These are phyloP conservation scores for Sphenopsis melanotis DNA, from an alignment of 2,797 vertebrate genomes.

Conservation along the genomic window DNA sequence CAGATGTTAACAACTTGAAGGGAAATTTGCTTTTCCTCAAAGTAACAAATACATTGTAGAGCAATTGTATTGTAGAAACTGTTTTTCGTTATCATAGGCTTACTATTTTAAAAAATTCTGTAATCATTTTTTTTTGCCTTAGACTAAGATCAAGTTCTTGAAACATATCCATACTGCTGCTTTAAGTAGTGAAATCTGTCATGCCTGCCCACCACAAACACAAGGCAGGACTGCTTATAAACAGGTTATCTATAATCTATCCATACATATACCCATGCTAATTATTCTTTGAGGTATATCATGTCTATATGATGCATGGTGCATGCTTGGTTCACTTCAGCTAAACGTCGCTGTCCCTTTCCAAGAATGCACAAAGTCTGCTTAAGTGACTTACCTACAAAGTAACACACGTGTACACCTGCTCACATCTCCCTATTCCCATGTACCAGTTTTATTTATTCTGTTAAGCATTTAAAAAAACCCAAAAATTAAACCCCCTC, in stretches of 20 bases:
- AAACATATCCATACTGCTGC: neutral
- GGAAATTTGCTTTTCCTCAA: neutral
- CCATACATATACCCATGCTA: neutral
- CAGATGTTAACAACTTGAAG: neutral
- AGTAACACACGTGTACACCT: neutral
- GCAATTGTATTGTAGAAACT: neutral
- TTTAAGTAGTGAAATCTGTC: neutral
- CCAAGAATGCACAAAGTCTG: neutral
- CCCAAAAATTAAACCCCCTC: rapidly evolving
- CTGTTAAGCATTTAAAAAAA: neutral
- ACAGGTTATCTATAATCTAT: neutral
- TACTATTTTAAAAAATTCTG: neutral
- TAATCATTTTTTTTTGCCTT: neutral
- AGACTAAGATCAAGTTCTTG: neutral
- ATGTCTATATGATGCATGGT: neutral
- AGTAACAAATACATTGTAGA: neutral
- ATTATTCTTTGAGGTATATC: neutral
- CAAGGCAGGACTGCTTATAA: neutral
- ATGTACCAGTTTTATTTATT: neutral
- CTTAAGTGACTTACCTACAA: neutral
- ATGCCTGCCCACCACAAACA: neutral
- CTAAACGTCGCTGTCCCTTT: neutral
- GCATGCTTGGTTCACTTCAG: neutral
- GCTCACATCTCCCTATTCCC: neutral
- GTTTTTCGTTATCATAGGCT: neutral